These are phyloP conservation scores for Anthopleura xanthogrammica DNA, from an alignment of 92 coral and sea anemone species.

Conservation along the genomic window DNA sequence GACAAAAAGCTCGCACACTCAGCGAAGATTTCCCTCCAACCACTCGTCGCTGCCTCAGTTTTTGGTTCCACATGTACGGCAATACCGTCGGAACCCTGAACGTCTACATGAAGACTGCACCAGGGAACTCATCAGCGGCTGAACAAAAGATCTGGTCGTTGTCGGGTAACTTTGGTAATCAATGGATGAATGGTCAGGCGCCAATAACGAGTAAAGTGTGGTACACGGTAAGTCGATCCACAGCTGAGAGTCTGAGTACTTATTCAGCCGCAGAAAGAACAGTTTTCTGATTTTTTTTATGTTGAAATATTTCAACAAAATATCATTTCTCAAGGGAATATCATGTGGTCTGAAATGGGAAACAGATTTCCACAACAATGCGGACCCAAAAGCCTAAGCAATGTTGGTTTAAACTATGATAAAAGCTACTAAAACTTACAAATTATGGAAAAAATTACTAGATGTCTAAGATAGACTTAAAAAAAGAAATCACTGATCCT, in stretches of 20 bases:
- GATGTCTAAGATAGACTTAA: background rate
- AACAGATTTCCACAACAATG: background rate
- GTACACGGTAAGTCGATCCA: constrained; percentile 54
- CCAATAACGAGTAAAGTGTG: constrained; percentile 52
- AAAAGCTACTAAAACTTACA: too few relatives aligned
- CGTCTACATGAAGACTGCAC: constrained; percentile 78
- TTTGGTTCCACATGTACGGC: constrained; percentile 95
- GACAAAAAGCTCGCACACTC: constrained; percentile 85
- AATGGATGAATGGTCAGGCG: constrained; percentile 87
- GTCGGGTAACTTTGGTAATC: constrained; percentile 91
- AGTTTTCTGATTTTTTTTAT: too few relatives aligned
- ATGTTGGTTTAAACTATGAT: too few relatives aligned
- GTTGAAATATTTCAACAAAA: too few relatives aligned
- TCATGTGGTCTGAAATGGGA: too few relatives aligned
- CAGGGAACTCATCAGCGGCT: constrained; percentile 74
- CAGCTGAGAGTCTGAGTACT: too few relatives aligned
- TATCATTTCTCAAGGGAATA: too few relatives aligned
- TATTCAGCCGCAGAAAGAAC: too few relatives aligned
- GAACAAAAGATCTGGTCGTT: constrained; percentile 79
- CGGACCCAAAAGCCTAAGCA: too few relatives aligned
- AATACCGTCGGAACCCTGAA: constrained; percentile 72
- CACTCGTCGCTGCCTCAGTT: constrained; percentile 63
- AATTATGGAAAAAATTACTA: too few relatives aligned
- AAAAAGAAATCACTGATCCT: too few relatives aligned
- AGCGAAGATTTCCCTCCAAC: constrained; percentile 80